Evolutionary conservation across 2,888 invertebrate genomes (phyloP), one percentile per base, ranked within the genome.

Genomic region (Flexamia atlantica): DNA sequence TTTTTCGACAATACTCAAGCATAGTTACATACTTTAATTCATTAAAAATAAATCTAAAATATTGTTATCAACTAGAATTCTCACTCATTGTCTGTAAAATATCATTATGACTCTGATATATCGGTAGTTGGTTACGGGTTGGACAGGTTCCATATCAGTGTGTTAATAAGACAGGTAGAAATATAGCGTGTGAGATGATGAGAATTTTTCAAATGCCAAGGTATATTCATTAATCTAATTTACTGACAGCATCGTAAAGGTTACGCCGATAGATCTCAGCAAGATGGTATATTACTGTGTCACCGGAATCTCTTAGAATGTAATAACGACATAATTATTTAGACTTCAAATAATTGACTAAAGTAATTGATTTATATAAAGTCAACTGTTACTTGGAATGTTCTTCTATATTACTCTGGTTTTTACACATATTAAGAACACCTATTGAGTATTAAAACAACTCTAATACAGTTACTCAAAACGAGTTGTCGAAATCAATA

Each of bases 171-270:
- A 64, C 64, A 64, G 64, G 64, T 25, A 30, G 64, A 53, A 30
- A 64, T 64, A 64, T 64, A 64, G 25, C 30, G 64, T 30, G 64
- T 64, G 28, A 14, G 25, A 64, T 64, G 64, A 64, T 64, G 64
- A 20, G 64, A 64, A 64, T 64, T 64, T 64, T 64, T 28, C 64
- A 64, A 64, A 64, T 64, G 64, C 64, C 64, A 64, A 28, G 28
- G 64, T 28, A 30, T 64, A 17, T 64, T 64, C 64, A 64, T 64
- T 64, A 64, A 64, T 64, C 64, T 64, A 64, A 64, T 64, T 28
- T 64, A 64, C 64, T 30, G 64, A 28, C 64, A 64, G 7, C 28
- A 64, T 64, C 5, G 64, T 28, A 64, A 64, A 64, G 64, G 64
- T 64, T 64, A 64, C 12, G 2, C 28, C 28, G 64, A 64, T 64